Percentiles rank a stretch among this genome's conserved stretches.
phyloP scores from a whole-genome alignment of 2,797 vertebrate species.

The Phalanger gymnotis region DNA sequence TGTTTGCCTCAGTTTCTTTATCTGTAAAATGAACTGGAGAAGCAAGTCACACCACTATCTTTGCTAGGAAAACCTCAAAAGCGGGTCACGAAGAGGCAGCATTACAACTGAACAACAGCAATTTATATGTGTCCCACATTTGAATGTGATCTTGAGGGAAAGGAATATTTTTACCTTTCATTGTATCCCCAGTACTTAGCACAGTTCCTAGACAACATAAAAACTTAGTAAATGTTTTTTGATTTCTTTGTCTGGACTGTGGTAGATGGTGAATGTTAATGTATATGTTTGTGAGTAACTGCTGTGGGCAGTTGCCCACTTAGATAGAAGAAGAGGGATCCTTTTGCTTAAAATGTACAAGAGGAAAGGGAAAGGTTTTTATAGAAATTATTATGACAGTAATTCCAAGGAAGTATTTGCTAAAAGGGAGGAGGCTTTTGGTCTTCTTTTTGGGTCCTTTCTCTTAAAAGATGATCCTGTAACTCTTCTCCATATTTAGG shows the following conservation, averaged over 20 bases:
- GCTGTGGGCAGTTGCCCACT: neutral
- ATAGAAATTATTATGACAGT: neutral
- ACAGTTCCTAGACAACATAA: neutral
- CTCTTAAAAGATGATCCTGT: neutral
- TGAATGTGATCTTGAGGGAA: neutral
- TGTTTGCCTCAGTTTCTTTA: neutral
- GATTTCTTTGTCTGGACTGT: neutral
- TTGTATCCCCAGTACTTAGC: neutral
- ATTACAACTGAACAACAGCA: neutral
- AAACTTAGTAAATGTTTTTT: neutral
- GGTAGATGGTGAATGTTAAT: neutral
- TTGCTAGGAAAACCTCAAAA: neutral
- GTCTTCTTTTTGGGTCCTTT: neutral
- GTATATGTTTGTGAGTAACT: neutral
- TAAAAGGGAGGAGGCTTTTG: neutral
- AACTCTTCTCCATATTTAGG: slow-evolving; percentile 37
- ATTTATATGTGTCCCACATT: neutral
- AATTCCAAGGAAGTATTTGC: neutral
- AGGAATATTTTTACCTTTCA: neutral
- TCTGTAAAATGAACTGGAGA: neutral
- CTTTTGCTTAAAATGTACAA: neutral
- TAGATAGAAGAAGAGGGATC: neutral
- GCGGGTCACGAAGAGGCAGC: neutral
- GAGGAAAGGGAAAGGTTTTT: neutral
- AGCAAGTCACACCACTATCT: neutral